These are phyloP conservation scores for Vandiemenella viatica DNA, from an alignment of 2,888 invertebrate species.

Conservation along the genomic window DNA sequence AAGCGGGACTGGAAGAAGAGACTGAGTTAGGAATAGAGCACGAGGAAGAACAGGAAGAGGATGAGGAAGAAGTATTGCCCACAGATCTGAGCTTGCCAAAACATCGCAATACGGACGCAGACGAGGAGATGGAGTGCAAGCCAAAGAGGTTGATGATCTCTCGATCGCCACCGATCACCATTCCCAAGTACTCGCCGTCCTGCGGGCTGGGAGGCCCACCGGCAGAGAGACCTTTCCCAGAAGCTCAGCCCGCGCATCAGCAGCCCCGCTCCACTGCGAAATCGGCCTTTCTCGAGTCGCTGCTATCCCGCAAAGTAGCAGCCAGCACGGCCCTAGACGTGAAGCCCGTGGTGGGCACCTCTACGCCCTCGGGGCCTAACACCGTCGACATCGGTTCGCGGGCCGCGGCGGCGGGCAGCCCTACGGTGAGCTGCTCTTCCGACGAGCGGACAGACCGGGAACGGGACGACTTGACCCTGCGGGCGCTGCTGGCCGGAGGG, in stretches of 20 bases:
- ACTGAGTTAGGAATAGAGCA: neutral
- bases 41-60: neutral
- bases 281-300: conserved; percentile 37
- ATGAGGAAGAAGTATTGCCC: conserved; percentile 4
- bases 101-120: neutral
- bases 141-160: conserved; percentile 3
- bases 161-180: neutral
- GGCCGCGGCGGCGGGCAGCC: conserved; percentile 46
- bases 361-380: no score
- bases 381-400: conserved; percentile 45
- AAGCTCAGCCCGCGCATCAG: conserved; percentile 11
- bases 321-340: conserved; percentile 25
- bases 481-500: conserved; percentile 29
- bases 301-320: conserved; percentile 35
- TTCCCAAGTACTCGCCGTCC: neutral
- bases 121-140: conserved; percentile 1
- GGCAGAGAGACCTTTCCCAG: neutral
- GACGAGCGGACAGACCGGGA: neutral
- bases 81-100: conserved; percentile 15
- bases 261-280: conserved; percentile 7
- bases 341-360: conserved; percentile 8
- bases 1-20: no score
- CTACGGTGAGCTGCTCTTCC: conserved; percentile 53
- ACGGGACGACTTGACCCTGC: conserved; percentile 30
- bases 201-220: no score